Conservation (phyloP, 2,113 vertebrate species). For the Machaerirhynchus nigripectus region DNA sequence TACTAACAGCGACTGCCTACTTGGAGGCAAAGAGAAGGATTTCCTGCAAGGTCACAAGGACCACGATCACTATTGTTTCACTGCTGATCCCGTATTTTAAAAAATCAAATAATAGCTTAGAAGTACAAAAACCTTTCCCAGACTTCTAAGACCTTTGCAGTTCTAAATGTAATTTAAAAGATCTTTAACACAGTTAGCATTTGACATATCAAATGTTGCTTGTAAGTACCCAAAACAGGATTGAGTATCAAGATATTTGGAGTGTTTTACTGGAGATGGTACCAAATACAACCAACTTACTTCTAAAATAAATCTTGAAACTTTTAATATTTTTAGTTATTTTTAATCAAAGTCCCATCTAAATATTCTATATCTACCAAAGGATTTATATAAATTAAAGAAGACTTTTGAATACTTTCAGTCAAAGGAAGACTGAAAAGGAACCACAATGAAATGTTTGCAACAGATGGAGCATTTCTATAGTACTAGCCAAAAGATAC, state of each 20-base stretch:
- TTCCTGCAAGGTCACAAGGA: neutral
- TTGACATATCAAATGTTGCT: neutral
- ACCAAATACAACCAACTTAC: neutral
- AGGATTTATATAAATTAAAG: neutral
- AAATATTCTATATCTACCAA: neutral
- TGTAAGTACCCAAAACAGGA: neutral
- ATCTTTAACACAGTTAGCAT: neutral
- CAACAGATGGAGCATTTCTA: neutral
- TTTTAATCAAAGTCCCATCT: neutral
- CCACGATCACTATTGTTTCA: neutral
- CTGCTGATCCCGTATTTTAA: neutral
- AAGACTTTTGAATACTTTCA: neutral
- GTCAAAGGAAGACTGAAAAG: neutral
- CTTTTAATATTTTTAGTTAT: neutral
- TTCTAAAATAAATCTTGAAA: neutral
- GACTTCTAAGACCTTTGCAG: neutral
- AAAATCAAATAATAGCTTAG: neutral
- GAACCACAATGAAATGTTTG: neutral
- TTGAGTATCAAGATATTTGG: neutral
- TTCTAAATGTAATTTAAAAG: neutral
- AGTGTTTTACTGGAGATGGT: neutral
- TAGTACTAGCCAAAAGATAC: neutral
- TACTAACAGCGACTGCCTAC: accelerated
- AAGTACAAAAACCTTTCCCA: neutral
- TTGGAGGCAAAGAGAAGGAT: neutral